Conservation (phyloP, 1,140 invertebrate species). For the Magallana gigas region DNA sequence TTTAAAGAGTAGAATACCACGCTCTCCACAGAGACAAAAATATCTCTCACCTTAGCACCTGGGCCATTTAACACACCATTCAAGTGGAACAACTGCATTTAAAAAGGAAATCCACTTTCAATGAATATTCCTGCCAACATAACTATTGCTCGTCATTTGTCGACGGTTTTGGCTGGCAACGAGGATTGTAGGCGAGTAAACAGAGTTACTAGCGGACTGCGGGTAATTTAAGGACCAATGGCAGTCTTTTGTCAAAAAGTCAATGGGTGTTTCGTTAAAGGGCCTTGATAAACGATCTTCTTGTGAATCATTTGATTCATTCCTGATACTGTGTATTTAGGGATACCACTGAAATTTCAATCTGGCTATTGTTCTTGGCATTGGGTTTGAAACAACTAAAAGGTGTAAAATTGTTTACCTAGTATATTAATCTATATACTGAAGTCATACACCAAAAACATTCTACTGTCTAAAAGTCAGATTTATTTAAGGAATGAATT, state of each 20-base stretch:
- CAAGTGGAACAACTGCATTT: slow-evolving; percentile 37
- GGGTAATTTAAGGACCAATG: background rate
- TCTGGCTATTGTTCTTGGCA: background rate
- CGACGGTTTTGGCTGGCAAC: slow-evolving; percentile 21
- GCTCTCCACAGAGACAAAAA: slow-evolving; percentile 2
- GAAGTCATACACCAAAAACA: no score
- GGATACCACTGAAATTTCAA: background rate
- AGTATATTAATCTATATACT: background rate
- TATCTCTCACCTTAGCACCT: slow-evolving; percentile 31
- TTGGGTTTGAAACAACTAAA: background rate
- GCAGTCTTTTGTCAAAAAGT: slow-evolving; percentile 27
- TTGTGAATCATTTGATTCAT: slow-evolving; percentile 2
- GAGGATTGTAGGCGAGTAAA: background rate
- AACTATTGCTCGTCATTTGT: background rate
- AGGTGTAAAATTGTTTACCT: background rate
- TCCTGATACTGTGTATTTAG: background rate
- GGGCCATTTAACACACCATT: slow-evolving; percentile 29
- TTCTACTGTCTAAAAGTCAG: no score
- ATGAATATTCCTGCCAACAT: slow-evolving; percentile 30
- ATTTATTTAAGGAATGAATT: no score
- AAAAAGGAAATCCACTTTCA: slow-evolving; percentile 36
- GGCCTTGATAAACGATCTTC: slow-evolving; percentile 31
- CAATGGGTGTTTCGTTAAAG: slow-evolving; percentile 35
- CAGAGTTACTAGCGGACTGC: slow-evolving; percentile 9
- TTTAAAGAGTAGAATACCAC: slow-evolving; percentile 20